Base-by-base conservation (phyloP, 1,140 invertebrate genomes). In the Himalopsyche phryganea region DNA sequence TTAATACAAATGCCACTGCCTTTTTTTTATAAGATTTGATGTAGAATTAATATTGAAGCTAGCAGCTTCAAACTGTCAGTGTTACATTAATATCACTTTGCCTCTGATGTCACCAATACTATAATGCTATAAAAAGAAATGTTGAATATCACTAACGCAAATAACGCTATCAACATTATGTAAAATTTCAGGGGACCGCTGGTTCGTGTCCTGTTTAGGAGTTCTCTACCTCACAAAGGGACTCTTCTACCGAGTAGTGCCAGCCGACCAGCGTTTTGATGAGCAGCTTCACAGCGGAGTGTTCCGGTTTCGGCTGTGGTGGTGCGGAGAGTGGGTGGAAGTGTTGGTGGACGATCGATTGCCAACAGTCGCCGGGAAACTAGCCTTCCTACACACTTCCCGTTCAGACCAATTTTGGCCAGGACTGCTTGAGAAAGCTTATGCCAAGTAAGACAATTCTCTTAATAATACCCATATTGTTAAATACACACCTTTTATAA, bases 391-490 rank as follows among this genome's bases (percentile, higher is more conserved):
- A 64, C 94, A 98, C 68, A 88, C 91, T 10, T 85, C 87, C 58
- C 82, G 89, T 61, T 88, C 86, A 1, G 91, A 94, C 66, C 89
- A 92, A 67, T 96, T 96, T 71, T 99, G 96, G 96, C 91, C 94
- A 1, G 88, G 94, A 0, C 76, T 99, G 15, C 77, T 99, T 42
- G 96, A 99, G 76, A 99, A 99, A 78, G 96, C 96, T 15, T 98
- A 98, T 71, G 96, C 96, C 47, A 99, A 99, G 92, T 94, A 73
- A 86, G 86, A n/a, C n/a, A n/a, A n/a, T n/a, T n/a, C n/a, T n/a
- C n/a, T n/a, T n/a, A n/a, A 81, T 47, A n/a, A n/a, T n/a, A n/a
- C n/a, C n/a, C n/a, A n/a, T n/a, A n/a, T n/a, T n/a, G n/a, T n/a
- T n/a, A n/a, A n/a, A n/a, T n/a, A n/a, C n/a, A n/a, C n/a, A n/a